Evolutionary conservation across 2,888 invertebrate genomes (phyloP), one percentile per base, ranked within the genome.

Genomic region (Unio delphinus): DNA sequence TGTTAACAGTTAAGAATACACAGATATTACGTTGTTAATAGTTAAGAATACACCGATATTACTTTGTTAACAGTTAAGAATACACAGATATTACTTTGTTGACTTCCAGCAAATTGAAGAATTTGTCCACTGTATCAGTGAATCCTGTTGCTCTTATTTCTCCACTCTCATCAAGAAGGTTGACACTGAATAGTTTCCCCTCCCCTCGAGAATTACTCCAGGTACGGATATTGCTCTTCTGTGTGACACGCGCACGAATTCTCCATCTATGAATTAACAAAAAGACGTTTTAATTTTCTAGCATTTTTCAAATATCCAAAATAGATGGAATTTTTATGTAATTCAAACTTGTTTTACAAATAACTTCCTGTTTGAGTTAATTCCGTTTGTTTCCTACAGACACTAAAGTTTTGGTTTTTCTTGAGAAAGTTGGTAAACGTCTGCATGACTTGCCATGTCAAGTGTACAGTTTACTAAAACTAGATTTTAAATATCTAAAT

Each of bases 171-270:
- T 99, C 99, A 73, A 95, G 91, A n/a, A 99, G 90, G 90, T 97
- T 97, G 91, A 98, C 93, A 74, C 94, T 95, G 89, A 99, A 99
- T 4, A 99, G 91, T 88, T 96, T 96, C 0, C 99, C 99, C 90
- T 97, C 97, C 0, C 98, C 97, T 70, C 93, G 92, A 0, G 96
- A 94, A 90, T 99, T 99, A 75, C 94, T 95, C 96, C 97, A 99
- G 0, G 94, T 94, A 70, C 95, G 93, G 62, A 98, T 93, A 0
- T 92, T 87, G 0, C 94, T 92, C 89, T 99, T 99, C 81, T 93
- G 93, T 72, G 94, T 94, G 0, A 98, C 95, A 65, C 98, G 92
- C 2, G 94, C 98, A 88, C 95, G 95, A 72, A 99, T 95, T 3
- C 95, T 94, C 97, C 98, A 98, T 84, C 95, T 95, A 79, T 1